These are phyloP conservation scores for Coreius guichenoti DNA, from an alignment of 2,797 vertebrate species.

Conservation along the genomic window DNA sequence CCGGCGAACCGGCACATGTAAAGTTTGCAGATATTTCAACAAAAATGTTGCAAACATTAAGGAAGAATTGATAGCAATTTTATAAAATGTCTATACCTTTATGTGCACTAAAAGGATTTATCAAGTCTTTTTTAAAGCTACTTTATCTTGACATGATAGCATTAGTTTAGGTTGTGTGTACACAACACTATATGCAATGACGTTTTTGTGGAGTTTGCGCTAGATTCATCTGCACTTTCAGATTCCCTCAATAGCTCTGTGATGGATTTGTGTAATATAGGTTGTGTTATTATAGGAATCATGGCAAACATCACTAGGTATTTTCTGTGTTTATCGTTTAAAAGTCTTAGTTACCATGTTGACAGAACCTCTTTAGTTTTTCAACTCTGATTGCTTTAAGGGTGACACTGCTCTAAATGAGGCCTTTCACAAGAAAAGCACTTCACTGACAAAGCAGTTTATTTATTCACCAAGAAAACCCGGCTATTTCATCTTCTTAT, in stretches of 20 bases:
- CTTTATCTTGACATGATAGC: not conserved
- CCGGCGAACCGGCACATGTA: not conserved
- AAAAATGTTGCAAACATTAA: not conserved
- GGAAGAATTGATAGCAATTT: not conserved
- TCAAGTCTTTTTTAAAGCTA: not conserved
- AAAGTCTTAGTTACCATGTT: not conserved
- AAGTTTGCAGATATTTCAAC: not conserved
- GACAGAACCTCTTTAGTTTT: not conserved
- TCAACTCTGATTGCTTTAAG: not conserved
- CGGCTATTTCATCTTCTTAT: not conserved
- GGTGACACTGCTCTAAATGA: not conserved
- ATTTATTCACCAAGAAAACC: not conserved
- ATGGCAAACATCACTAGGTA: not conserved
- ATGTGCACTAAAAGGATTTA: not conserved
- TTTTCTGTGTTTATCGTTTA: not conserved
- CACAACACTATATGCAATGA: not conserved
- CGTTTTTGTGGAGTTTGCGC: not conserved
- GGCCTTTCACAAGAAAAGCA: not conserved
- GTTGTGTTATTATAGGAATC: not conserved
- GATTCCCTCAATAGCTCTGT: not conserved
- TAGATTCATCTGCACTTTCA: slow-evolving; percentile 6
- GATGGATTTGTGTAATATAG: not conserved
- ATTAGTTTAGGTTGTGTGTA: not conserved
- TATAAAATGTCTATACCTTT: not conserved
- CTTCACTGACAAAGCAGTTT: not conserved